phyloP scores from a whole-genome alignment of 2,888 invertebrate species.

The Iselma pallidipennis region DNA sequence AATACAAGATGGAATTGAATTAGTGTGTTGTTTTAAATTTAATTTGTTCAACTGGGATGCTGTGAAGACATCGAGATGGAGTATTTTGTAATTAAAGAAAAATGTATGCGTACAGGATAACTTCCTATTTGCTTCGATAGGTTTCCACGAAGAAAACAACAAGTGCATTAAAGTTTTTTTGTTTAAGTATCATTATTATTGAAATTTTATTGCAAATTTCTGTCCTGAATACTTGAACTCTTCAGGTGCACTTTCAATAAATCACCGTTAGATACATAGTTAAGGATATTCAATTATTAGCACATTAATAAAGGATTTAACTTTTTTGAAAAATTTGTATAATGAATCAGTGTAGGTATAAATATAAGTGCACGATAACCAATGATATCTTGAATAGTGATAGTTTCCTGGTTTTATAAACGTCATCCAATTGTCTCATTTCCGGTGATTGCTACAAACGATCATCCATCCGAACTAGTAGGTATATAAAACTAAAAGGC shows the following conservation, averaged over 20 bases:
- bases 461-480: constrained; percentile 25
- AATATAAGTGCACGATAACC: background rate
- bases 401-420: constrained; percentile 24
- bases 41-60: background rate
- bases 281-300: no score
- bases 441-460: constrained; percentile 25
- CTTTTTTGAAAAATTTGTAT: no score
- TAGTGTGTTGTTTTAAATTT: background rate
- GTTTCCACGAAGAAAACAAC: background rate
- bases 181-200: background rate
- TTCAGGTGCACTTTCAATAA: background rate
- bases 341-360: no score
- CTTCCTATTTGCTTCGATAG: background rate
- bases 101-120: background rate
- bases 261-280: background rate
- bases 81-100: background rate
- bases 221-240: constrained; percentile 6
- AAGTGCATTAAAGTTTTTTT: background rate
- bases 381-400: constrained; percentile 16
- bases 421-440: constrained; percentile 29
- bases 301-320: background rate
- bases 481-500: constrained; percentile 19
- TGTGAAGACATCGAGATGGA: no score
- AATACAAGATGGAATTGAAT: background rate
- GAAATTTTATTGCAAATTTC: constrained; percentile 3